A percentile compares a stretch with the other conserved stretches of the same genome.
Conservation (phyloP, 2,113 vertebrate genomes). For the Chaetodon auriga region DNA sequence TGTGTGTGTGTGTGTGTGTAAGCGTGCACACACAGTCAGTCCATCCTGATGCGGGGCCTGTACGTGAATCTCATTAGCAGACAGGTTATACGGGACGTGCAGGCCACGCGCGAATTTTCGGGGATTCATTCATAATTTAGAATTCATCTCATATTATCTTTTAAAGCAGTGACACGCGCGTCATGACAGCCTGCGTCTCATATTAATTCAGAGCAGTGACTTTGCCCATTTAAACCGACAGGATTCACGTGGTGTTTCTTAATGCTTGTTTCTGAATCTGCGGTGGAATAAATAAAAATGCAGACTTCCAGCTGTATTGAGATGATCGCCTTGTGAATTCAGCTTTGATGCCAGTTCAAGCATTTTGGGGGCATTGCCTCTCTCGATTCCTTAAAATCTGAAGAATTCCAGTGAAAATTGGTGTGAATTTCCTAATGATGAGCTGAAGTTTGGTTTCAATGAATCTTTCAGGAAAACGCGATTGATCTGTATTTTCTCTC, state of each 20-base stretch:
- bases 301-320: not conserved
- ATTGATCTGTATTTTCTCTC: not conserved
- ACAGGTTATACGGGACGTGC: slow-evolving; percentile 13
- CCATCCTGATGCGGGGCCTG: slow-evolving; percentile 51
- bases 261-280: not conserved
- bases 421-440: not conserved
- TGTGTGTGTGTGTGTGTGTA: slow-evolving; percentile 37
- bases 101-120: slow-evolving; percentile 25
- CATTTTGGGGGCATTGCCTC: not conserved
- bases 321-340: not conserved
- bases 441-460: not conserved
- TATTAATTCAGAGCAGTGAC: not conserved
- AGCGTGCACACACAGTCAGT: slow-evolving; percentile 10
- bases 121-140: slow-evolving; percentile 32
- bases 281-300: not conserved
- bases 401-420: not conserved
- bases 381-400: not conserved
- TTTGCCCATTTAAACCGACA: not conserved
- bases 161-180: not conserved
- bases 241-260: not conserved
- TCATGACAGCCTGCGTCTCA: not conserved
- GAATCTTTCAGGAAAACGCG: not conserved
- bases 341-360: not conserved
- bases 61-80: slow-evolving; percentile 46
- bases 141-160: not conserved